Evolutionary conservation across 2,113 vertebrate species (phyloP).

Genomic region (Syngnathus scovelli): DNA sequence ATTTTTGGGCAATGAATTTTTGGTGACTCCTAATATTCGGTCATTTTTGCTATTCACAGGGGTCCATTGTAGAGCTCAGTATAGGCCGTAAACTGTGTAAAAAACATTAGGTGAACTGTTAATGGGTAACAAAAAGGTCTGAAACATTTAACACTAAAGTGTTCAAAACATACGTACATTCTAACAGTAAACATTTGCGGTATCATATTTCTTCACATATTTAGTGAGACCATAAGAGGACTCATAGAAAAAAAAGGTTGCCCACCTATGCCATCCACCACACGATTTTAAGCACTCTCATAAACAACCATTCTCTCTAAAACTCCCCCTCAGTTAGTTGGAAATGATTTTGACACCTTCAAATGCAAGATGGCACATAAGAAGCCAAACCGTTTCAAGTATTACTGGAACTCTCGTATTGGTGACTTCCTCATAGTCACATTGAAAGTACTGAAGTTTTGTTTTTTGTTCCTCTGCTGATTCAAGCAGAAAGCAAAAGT

Average conservation of each 20-base stretch:
- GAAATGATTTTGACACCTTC: neutral
- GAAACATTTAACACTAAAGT: too few species aligned
- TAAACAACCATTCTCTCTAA: neutral
- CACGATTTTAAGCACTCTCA: neutral
- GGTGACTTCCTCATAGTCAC: slow-evolving; percentile 55
- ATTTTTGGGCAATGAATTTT: too few species aligned
- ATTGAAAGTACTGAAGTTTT: slow-evolving; percentile 56
- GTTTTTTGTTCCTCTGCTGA: slow-evolving; percentile 24
- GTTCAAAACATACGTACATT: neutral
- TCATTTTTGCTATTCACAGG: too few species aligned
- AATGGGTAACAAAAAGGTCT: neutral
- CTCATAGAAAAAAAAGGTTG: neutral
- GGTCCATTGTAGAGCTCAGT: too few species aligned
- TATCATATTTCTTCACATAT: neutral
- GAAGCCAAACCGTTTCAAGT: neutral
- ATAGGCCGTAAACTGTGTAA: neutral
- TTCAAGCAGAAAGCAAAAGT: slow-evolving; percentile 37
- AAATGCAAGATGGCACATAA: neutral
- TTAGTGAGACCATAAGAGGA: neutral
- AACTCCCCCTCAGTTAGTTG: neutral
- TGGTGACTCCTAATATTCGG: too few species aligned
- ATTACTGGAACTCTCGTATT: slow-evolving; percentile 5
- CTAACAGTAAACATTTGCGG: neutral
- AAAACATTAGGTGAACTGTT: neutral
- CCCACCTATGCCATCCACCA: neutral